These are phyloP conservation scores for Rhopilema esculentum DNA, from an alignment of 30 jellyfish, hydroid and myxozoan species.

Conservation along the genomic window DNA sequence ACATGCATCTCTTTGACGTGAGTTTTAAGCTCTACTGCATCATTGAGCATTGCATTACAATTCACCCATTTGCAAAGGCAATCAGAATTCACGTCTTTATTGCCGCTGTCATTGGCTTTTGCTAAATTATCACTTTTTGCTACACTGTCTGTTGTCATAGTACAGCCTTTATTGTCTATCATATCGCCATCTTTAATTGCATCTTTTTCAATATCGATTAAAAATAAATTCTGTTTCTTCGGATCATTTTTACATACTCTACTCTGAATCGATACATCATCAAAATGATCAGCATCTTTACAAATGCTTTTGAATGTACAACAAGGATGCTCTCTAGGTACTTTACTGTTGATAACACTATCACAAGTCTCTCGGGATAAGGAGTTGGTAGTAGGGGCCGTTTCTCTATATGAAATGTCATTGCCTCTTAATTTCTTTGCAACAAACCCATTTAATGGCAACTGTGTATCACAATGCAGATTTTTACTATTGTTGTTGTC, in stretches of 20 bases:
- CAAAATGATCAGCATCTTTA: background rate
- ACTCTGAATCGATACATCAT: background rate
- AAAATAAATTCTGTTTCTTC: background rate
- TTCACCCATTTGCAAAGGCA: slow-evolving; percentile 79
- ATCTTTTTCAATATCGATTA: background rate
- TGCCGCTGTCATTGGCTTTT: background rate
- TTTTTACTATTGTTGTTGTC: background rate
- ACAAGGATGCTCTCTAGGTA: background rate
- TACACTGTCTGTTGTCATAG: background rate
- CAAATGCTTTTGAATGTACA: background rate
- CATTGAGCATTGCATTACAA: slow-evolving; percentile 55
- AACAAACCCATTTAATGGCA: background rate
- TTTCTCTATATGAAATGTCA: background rate
- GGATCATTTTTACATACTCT: background rate
- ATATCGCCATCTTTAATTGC: background rate
- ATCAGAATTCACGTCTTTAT: background rate
- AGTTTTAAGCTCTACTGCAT: slow-evolving; percentile 65
- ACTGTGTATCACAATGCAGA: background rate
- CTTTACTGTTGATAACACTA: background rate
- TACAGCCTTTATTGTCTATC: background rate
- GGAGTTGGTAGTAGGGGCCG: background rate
- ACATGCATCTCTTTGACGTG: slow-evolving; percentile 85
- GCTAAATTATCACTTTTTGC: background rate
- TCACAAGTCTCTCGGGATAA: background rate
- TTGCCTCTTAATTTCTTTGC: background rate